These are phyloP conservation scores for Candidula unifasciata DNA, from an alignment of 2,888 invertebrate genomes.

Conservation along the genomic window DNA sequence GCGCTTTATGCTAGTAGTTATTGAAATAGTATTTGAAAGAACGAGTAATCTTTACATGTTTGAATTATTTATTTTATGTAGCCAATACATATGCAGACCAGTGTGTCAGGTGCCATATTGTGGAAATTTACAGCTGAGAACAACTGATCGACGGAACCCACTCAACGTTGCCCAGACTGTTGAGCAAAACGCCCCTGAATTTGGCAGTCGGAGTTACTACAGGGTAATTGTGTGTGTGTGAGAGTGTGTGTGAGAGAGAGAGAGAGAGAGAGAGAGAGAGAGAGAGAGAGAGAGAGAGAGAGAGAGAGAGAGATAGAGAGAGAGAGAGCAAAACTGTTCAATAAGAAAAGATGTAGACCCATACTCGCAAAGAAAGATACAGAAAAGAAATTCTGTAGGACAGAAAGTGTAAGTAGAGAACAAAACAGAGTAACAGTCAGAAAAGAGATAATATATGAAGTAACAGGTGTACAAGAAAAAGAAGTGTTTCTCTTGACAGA, in stretches of 20 bases:
- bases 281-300: constrained; percentile 21
- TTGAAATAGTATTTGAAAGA: too few species aligned
- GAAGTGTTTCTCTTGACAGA: neutral
- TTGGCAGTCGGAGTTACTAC: constrained; percentile 1
- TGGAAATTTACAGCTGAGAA: neutral
- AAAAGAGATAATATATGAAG: too few species aligned
- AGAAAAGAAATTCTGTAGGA: too few species aligned
- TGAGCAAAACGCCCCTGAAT: constrained; percentile 20
- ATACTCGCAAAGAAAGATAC: too few species aligned
- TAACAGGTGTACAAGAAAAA: neutral
- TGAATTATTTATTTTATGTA: neutral
- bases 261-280: constrained; percentile 15
- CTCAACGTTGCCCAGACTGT: neutral
- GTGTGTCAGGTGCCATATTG: constrained; percentile 20
- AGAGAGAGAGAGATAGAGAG: neutral
- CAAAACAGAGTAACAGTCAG: too few species aligned
- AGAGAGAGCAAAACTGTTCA: too few species aligned
- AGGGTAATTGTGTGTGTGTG: neutral
- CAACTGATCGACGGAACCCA: neutral
- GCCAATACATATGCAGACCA: neutral
- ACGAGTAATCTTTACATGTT: too few species aligned
- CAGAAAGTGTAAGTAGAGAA: too few species aligned
- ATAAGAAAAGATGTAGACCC: too few species aligned
- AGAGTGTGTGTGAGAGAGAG: neutral
- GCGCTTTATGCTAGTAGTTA: too few species aligned